Conservation (phyloP, 30 jellyfish, hydroid and myxozoan species). For the Aurelia sp. region DNA sequence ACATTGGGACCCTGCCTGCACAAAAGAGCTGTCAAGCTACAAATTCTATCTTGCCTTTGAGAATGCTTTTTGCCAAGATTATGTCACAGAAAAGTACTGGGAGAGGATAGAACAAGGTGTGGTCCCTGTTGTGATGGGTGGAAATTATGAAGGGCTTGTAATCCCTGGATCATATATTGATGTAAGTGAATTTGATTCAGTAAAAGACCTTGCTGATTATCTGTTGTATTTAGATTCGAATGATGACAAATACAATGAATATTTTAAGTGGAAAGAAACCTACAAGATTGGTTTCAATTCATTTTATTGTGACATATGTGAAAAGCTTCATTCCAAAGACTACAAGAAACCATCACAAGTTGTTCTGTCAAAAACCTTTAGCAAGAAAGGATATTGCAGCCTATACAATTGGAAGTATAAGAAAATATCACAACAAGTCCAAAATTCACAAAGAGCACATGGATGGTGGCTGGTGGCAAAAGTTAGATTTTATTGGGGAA, state of each 20-base stretch:
- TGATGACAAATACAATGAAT: slow-evolving; percentile 75
- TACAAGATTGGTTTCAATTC: slow-evolving; percentile 30
- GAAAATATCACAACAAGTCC: no score
- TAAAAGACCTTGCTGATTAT: slow-evolving; percentile 73
- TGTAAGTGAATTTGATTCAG: slow-evolving; percentile 66
- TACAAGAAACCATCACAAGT: neutral
- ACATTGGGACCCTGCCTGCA: slow-evolving; percentile 46
- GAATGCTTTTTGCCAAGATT: slow-evolving; percentile 85
- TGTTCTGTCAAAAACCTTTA: no score
- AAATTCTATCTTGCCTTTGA: slow-evolving; percentile 85
- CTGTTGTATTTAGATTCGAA: slow-evolving; percentile 54
- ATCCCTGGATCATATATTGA: slow-evolving; percentile 91
- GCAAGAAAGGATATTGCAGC: no score
- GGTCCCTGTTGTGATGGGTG: slow-evolving; percentile 90
- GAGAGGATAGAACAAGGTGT: slow-evolving; percentile 56
- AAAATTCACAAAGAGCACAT: no score
- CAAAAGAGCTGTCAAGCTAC: slow-evolving; percentile 45
- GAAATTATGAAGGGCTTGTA: slow-evolving; percentile 62
- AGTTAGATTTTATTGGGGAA: no score
- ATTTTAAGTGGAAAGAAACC: slow-evolving; percentile 73
- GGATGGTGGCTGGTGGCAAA: no score
- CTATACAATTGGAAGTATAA: no score
- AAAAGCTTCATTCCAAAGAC: slow-evolving; percentile 2
- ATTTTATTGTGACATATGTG: slow-evolving; percentile 10
- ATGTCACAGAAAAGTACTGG: slow-evolving; percentile 88